Evolutionary conservation across 1,140 invertebrate species (phyloP).

Genomic region (Scaptodrosophila lebanonensis): DNA sequence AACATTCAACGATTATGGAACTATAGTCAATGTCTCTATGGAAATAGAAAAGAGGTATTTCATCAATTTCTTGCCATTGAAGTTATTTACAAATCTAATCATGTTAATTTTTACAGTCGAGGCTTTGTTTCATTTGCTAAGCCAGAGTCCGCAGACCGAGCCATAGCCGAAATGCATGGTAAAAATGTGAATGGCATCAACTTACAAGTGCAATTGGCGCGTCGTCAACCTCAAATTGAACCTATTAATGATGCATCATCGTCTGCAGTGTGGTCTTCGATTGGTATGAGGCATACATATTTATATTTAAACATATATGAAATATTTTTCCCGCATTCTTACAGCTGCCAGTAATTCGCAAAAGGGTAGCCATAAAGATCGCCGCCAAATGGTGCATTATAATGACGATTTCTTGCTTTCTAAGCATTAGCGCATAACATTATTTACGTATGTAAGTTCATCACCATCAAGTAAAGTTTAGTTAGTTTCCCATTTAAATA

Average conservation of each 20-base stretch:
- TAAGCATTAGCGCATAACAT: neutral
- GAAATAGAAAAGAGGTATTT: conserved; percentile 90
- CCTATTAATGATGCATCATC: conserved; percentile 87
- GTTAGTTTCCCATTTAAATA: neutral
- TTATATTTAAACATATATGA: neutral
- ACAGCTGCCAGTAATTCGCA: conserved; percentile 87
- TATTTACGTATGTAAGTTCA: neutral
- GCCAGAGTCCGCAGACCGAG: conserved; percentile 89
- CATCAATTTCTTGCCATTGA: conserved; percentile 3
- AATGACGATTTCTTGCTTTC: conserved; percentile 79
- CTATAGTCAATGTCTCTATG: conserved; percentile 92
- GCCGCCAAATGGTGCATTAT: conserved; percentile 83
- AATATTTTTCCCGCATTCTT: conserved; percentile 34
- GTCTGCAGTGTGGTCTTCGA: conserved; percentile 87
- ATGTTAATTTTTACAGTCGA: conserved; percentile 77
- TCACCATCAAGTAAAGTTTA: conserved; percentile 7
- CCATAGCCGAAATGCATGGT: conserved; percentile 92
- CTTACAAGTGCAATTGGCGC: conserved; percentile 87
- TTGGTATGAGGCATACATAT: conserved; percentile 78
- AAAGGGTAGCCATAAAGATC: conserved; percentile 87
- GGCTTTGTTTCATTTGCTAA: conserved; percentile 96
- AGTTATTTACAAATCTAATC: conserved; percentile 2
- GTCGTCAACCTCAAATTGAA: conserved; percentile 89
- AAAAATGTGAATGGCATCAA: conserved; percentile 87
- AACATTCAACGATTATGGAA: conserved; percentile 87